Base-by-base conservation (phyloP, 2,113 vertebrate genomes). In the Spea bombifrons region DNA sequence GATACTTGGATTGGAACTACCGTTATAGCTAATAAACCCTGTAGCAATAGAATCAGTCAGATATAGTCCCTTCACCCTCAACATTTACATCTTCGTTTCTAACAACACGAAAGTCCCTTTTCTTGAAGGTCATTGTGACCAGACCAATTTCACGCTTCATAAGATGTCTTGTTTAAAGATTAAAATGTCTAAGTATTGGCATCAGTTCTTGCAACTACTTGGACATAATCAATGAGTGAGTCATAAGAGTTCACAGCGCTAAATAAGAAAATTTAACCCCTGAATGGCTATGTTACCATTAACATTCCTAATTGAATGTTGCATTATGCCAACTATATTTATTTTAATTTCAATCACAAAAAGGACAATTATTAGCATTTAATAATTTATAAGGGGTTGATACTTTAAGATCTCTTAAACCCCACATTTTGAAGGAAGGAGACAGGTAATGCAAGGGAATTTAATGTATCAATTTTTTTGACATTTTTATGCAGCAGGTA, bases 131-230 rank as follows among this genome's bases (percentile, higher is more conserved):
- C 77, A 12, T 48, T n/a, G 67, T 55, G 61, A 47, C 50, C 61
- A 66, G 50, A 67, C 63, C 77, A 73, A 73, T 73, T 79, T 79
- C 63, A 73, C 44, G 63, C 69, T 67, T 50, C 53, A 71, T 67
- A 57, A 80, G 50, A 63, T 73, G 61, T 79, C 70, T 79, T 79
- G 70, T 73, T 73, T 79, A 79, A 66, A 73, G 63, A 80, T 80
- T 73, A 48, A 66, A 73, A 49, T 43, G 61, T 73, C 77, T 80
- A 73, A 73, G 59, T 73, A 66, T 80, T 80, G 70, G 76, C 76
- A 73, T 61, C 10, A 15, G 15, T 55, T 80, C 50, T 4, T 10
- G 50, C 44, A 66, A 9, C 12, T 48, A 66, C 44, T 67, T 73
- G 61, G 46, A 67, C n/a, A 5, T 66, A 48, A 79, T 73, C 69